Evolutionary conservation across 2,797 vertebrate species (phyloP), one percentile per base, ranked within the genome.

Genomic region (Platalea minor): DNA sequence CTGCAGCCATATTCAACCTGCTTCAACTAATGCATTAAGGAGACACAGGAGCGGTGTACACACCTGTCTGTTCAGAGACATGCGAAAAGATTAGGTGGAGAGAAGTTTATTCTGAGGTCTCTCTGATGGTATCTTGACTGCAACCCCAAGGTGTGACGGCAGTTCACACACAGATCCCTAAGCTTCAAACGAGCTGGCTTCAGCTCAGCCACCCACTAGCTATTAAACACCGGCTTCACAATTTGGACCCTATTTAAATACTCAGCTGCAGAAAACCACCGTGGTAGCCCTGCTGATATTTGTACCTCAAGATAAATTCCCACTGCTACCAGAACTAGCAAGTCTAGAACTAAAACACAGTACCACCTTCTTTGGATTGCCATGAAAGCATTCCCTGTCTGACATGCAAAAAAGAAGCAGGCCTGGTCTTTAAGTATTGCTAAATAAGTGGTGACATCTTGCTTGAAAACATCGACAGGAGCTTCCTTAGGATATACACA

Each of bases 161-260:
- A 89, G 69, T 59, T 92, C 86, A 88, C 93, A 91, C 72, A 92
- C n/a, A 0, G 20, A 79, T 78, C 70, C 77, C 83, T 5, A 33
- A 89, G 88, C 96, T 94, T 95, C 92, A 95, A 93, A 96, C 10
- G 0, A 94, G 72, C 85, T 61, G 75, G 75, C 60, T 85, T 77
- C 87, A 64, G 85, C 95, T 94, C 92, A 95, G 92, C 95, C 96
- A 90, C 95, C 96, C 95, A 96, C 96, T 15, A 85, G 57, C 79
- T 80, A 21, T 46, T 85, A 61, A 89, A 88, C 61, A 21, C 50
- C 63, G 7, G 82, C 87, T 3, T 89, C 87, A 74, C 69, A 59
- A 17, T 46, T 56, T 48, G 76, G 35, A 51, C 76, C 23, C 17
- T 29, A 51, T 84, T 91, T 89, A 88, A 93, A 95, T 84, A 54